A percentile compares a stretch with the other conserved stretches of the same genome.
Conservation (phyloP, 2,113 vertebrate species). For the Campylorhamphus procurvoides region DNA sequence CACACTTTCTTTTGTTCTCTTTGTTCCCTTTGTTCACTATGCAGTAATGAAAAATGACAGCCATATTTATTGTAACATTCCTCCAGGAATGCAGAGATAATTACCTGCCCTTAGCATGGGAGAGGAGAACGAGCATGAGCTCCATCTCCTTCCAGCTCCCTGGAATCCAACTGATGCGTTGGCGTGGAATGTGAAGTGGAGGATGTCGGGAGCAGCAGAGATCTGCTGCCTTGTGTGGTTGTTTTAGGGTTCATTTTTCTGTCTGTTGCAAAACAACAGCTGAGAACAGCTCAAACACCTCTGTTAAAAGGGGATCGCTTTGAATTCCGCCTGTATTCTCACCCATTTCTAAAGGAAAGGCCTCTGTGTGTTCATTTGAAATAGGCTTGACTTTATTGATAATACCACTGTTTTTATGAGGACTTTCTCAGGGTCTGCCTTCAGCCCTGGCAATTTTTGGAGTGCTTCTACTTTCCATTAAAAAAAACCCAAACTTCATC, state of each 20-base stretch:
- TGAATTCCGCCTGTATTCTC: background rate
- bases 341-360: fast-evolving
- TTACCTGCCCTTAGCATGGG: conserved; percentile 49
- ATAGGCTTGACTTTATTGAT: background rate
- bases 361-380: background rate
- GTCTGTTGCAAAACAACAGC: background rate
- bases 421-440: background rate
- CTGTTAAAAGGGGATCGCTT: background rate
- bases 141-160: background rate
- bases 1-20: conserved; percentile 62
- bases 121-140: background rate
- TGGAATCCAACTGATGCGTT: background rate
- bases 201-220: background rate
- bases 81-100: conserved; percentile 70
- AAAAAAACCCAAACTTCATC: background rate
- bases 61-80: conserved; percentile 66
- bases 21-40: conserved; percentile 65
- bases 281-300: background rate
- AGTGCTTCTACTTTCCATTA: background rate
- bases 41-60: conserved; percentile 65
- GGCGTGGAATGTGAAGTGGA: background rate
- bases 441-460: background rate
- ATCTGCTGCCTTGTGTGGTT: background rate
- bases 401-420: fast-evolving
- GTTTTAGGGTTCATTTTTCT: background rate